Base-by-base conservation (phyloP, 2,888 invertebrate species). In the Nephrotoma flavescens region DNA sequence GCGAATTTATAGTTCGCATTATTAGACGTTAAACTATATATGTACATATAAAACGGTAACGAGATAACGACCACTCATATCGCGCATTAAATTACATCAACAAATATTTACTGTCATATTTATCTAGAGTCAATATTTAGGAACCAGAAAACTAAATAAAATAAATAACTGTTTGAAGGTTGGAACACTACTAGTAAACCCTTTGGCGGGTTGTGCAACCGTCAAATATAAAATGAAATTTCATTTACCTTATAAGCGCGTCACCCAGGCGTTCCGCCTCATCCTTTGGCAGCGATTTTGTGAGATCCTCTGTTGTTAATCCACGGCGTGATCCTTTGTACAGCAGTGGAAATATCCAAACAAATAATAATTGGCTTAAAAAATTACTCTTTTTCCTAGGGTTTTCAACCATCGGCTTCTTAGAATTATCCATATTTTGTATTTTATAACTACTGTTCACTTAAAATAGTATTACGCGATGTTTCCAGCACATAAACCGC, bases 251-350 rank as follows among this genome's bases (percentile, higher is more conserved):
- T 88, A 92, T 91, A 44, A 92, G 88, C 4, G 89, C 89, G 89
- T 92, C 91, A 5, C 92, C 92, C 9, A 92, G 87, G 52, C 89
- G 89, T 87, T 91, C 91, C 0, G 92, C 92, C 47, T 88, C 88
- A 89, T 95, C 96, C 19, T 71, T 42, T 71, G 71, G 71, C 31
- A 71, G 7, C 31, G 71, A 71, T 71, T 71, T 71, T 71, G 95
- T 94, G 41, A 96, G 92, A 91, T 96, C 96, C 7, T 92, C 91
- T 86, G 95, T 92, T 88, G 93, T 94, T 11, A 96, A 88, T 1
- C 92, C 91, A 11, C 89, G 88, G 5, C 88, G 89, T 1, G 90
- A 89, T 15, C 92, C 92, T 45, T 89, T 90, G 87, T 89, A 91
- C 4, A 92, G 88, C 41, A 91, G 85, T 4, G 92, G 92, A 86